phyloP scores from a whole-genome alignment of 2,888 invertebrate genomes.

The Eudasyphora cyanicolor region DNA sequence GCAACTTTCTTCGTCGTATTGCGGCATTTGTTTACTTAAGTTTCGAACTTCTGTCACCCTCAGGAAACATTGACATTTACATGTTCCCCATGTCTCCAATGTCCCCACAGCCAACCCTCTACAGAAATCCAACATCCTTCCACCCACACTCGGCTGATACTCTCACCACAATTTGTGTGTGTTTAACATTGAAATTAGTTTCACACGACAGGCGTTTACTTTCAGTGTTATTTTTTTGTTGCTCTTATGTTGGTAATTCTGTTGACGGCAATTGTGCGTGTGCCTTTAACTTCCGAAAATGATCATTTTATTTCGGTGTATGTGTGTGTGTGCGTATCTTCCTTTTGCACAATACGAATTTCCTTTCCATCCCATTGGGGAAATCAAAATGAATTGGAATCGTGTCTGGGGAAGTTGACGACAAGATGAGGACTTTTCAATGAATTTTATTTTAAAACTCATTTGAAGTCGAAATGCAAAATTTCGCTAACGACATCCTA shows the following conservation, averaged over 20 bases:
- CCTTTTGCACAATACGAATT: neutral
- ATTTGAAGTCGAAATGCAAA: too few species aligned
- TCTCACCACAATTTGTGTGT: neutral
- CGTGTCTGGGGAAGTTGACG: neutral
- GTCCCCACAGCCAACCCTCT: too few species aligned
- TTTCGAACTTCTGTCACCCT: too few species aligned
- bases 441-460: slow-evolving; percentile 1
- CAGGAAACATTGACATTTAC: neutral
- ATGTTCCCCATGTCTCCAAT: too few species aligned
- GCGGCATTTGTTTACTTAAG: neutral
- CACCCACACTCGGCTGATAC: neutral
- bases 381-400: slow-evolving; percentile 3
- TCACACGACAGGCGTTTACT: neutral
- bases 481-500: too few species aligned
- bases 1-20: neutral
- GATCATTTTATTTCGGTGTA: too few species aligned
- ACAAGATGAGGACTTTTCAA: neutral
- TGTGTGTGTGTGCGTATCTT: neutral
- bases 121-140: too few species aligned
- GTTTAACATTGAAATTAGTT: neutral
- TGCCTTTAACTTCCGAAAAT: too few species aligned
- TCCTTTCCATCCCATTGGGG: neutral
- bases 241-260: neutral
- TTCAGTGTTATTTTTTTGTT: neutral
- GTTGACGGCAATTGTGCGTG: too few species aligned